Conservation (phyloP, 2,113 vertebrate species). For the Nipponia nippon region DNA sequence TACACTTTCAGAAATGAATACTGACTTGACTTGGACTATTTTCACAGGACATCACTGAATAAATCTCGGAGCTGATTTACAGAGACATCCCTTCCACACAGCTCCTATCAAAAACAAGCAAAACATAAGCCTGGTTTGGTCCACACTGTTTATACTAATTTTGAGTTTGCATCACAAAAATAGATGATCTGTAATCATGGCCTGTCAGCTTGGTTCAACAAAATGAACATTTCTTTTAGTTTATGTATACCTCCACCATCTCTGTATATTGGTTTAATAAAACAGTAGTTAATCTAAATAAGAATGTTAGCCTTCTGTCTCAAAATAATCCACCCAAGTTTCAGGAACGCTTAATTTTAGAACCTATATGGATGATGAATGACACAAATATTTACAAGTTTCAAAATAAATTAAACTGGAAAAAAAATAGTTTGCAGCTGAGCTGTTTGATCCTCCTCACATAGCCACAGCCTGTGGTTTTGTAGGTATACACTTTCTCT, state of each 20-base stretch:
- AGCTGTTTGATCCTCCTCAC: background rate
- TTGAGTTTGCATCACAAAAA: slow-evolving; percentile 12
- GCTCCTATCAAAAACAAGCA: background rate
- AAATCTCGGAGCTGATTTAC: slow-evolving; percentile 20
- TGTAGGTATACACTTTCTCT: background rate
- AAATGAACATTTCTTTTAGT: slow-evolving; percentile 23
- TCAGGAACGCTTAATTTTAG: slow-evolving; percentile 23
- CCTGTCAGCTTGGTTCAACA: slow-evolving; percentile 39
- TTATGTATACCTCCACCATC: slow-evolving; percentile 37
- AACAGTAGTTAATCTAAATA: slow-evolving; percentile 56
- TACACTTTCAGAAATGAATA: background rate
- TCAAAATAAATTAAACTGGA: slow-evolving; percentile 29
- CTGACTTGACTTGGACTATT: background rate
- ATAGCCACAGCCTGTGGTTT: background rate
- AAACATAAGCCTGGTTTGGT: background rate
- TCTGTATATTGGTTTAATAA: slow-evolving; percentile 43
- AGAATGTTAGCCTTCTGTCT: slow-evolving; percentile 42
- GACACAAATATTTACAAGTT: slow-evolving; percentile 48
- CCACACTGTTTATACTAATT: slow-evolving; percentile 39
- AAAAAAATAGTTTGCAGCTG: background rate
- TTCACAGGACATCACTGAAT: slow-evolving; percentile 27
- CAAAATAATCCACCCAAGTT: slow-evolving; percentile 12
- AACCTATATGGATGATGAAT: slow-evolving; percentile 46
- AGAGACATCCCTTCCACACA: background rate
- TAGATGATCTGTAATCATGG: slow-evolving; percentile 19